phyloP scores from a whole-genome alignment of 2,888 invertebrate genomes.

The Scelioninae gen. 1 region DNA sequence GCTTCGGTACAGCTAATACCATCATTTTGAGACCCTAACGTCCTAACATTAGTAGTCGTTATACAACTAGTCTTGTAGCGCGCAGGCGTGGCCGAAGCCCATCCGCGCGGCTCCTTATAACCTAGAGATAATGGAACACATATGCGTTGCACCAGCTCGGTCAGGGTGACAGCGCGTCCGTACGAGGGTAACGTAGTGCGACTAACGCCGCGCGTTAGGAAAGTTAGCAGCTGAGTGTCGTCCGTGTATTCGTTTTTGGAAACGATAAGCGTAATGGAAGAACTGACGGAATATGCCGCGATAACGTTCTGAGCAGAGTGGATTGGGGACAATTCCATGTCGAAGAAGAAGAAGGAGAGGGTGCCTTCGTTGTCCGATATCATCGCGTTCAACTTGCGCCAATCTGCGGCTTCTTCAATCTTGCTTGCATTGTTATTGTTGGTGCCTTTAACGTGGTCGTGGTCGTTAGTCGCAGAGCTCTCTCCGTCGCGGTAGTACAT shows the following conservation, averaged over 20 bases:
- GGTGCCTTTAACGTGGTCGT: constrained; percentile 32
- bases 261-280: constrained; percentile 85
- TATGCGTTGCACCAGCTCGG: constrained; percentile 83
- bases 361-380: constrained; percentile 65
- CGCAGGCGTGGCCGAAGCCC: constrained; percentile 73
- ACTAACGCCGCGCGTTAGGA: constrained; percentile 72
- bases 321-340: constrained; percentile 72
- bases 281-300: constrained; percentile 80
- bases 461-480: constrained; percentile 43
- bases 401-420: no score
- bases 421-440: constrained; percentile 30
- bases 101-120: constrained; percentile 77
- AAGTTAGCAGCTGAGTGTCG: constrained; percentile 80
- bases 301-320: constrained; percentile 74
- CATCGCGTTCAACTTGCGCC: constrained; percentile 55
- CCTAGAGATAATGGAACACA: constrained; percentile 84
- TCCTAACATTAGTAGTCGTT: constrained; percentile 81
- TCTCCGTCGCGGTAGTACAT: constrained; percentile 39
- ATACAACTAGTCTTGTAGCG: constrained; percentile 81
- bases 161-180: constrained; percentile 79
- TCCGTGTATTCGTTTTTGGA: constrained; percentile 82
- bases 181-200: constrained; percentile 71
- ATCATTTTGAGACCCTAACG: constrained; percentile 83
- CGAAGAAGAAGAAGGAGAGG: constrained; percentile 55
- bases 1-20: constrained; percentile 84